These are phyloP conservation scores for Miltochrista miniata DNA, from an alignment of 2,888 invertebrate genomes.

Conservation along the genomic window DNA sequence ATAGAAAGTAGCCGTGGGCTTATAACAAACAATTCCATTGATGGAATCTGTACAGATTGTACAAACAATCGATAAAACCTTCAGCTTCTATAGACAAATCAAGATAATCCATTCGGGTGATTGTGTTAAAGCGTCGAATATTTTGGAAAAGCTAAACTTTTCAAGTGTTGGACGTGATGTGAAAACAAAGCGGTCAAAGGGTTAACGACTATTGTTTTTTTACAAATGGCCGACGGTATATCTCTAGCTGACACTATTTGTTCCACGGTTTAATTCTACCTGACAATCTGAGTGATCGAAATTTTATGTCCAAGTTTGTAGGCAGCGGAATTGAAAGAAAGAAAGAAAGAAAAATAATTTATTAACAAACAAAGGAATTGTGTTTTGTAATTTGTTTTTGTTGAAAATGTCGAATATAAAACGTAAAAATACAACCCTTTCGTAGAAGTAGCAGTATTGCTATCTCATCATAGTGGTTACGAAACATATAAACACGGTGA, in stretches of 20 bases:
- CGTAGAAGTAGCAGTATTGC: no score
- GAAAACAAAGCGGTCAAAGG: conserved; percentile 41
- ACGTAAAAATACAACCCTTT: no score
- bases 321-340: no score
- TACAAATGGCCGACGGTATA: conserved; percentile 33
- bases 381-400: no score
- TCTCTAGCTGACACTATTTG: conserved; percentile 30
- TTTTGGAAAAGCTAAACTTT: conserved; percentile 54
- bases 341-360: no score
- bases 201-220: conserved; percentile 51
- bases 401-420: no score
- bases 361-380: no score
- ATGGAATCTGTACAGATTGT: background rate
- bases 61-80: conserved; percentile 1
- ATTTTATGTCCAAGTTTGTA: background rate
- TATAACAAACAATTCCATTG: no score
- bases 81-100: conserved; percentile 44
- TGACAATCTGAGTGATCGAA: conserved; percentile 8
- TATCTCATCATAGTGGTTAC: no score
- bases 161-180: conserved; percentile 49
- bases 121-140: conserved; percentile 47
- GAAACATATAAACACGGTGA: no score
- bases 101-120: conserved; percentile 35
- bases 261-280: conserved; percentile 13
- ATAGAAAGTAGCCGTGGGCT: no score